Evolutionary conservation across 37 sponge, comb jelly and placozoan species (phyloP).

Genomic region (Lycopodina hypogea): DNA sequence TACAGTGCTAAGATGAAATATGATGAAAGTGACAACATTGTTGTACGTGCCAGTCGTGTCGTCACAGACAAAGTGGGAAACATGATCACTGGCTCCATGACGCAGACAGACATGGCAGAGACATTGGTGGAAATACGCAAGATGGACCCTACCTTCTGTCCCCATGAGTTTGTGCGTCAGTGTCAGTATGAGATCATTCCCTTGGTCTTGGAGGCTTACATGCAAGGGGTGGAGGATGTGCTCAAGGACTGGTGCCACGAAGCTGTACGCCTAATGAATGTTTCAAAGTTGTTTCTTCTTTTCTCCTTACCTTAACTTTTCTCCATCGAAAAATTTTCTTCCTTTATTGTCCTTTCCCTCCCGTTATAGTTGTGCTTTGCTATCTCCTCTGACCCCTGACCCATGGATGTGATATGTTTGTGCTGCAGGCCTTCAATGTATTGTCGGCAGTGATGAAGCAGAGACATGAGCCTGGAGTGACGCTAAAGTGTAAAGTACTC

Average conservation of each 20-base stretch:
- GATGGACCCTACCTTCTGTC: conserved; percentile 76
- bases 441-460: conserved; percentile 64
- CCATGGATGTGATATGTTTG: too few species aligned
- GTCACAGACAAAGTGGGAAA: conserved; percentile 83
- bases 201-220: conserved; percentile 81
- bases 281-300: too few species aligned
- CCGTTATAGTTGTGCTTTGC: too few species aligned
- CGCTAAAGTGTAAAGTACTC: conserved; percentile 43
- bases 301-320: too few species aligned
- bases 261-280: conserved; percentile 57
- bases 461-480: conserved; percentile 40
- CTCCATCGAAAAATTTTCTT: too few species aligned
- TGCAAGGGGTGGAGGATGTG: conserved; percentile 56
- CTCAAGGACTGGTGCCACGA: conserved; percentile 88
- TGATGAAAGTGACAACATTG: conserved; percentile 92
- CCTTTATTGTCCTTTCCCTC: too few species aligned
- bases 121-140: conserved; percentile 77
- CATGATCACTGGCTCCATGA: conserved; percentile 53
- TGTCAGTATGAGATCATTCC: conserved; percentile 87
- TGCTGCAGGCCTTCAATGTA: conserved; percentile 68
- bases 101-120: conserved; percentile 78
- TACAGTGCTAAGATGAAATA: conserved; percentile 75
- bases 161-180: conserved; percentile 66
- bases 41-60: conserved; percentile 68
- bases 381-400: too few species aligned